Percentiles rank a stretch among this genome's conserved stretches.
Evolutionary conservation across 2,888 invertebrate species (phyloP).

Genomic region (Troides oblongomaculatus): DNA sequence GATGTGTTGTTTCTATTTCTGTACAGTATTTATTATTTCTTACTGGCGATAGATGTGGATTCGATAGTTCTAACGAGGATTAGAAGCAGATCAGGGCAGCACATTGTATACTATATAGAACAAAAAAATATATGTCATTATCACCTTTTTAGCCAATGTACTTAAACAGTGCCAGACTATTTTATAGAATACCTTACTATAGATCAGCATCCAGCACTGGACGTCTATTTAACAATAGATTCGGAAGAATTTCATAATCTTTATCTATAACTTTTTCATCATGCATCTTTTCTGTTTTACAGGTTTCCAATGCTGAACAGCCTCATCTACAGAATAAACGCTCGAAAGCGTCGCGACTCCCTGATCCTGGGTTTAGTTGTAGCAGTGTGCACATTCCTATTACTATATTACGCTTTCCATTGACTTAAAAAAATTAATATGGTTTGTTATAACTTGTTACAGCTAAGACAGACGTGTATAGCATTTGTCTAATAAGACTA

Average conservation of each 20-base stretch:
- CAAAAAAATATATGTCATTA: too few species aligned
- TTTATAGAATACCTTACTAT: too few species aligned
- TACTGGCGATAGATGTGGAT: too few species aligned
- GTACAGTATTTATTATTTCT: too few species aligned
- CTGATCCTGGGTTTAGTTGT: slow-evolving; percentile 94
- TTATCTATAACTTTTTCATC: background rate
- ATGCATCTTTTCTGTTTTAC: slow-evolving; percentile 5
- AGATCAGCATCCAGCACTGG: too few species aligned
- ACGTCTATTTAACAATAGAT: too few species aligned
- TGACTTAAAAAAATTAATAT: slow-evolving; percentile 48
- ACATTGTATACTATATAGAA: too few species aligned
- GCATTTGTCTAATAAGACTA: slow-evolving; percentile 10
- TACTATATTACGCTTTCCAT: slow-evolving; percentile 89
- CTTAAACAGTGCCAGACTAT: too few species aligned
- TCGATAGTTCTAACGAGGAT: too few species aligned
- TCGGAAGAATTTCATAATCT: background rate
- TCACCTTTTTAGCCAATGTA: too few species aligned
- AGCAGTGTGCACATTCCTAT: slow-evolving; percentile 92
- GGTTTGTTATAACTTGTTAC: slow-evolving; percentile 1
- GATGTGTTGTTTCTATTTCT: too few species aligned
- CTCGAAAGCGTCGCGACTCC: slow-evolving; percentile 96
- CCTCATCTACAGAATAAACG: slow-evolving; percentile 94
- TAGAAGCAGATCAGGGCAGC: too few species aligned
- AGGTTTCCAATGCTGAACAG: slow-evolving; percentile 91
- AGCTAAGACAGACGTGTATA: slow-evolving; percentile 1